Evolutionary conservation across 2,888 invertebrate genomes (phyloP).

Genomic region (Catocala nupta): DNA sequence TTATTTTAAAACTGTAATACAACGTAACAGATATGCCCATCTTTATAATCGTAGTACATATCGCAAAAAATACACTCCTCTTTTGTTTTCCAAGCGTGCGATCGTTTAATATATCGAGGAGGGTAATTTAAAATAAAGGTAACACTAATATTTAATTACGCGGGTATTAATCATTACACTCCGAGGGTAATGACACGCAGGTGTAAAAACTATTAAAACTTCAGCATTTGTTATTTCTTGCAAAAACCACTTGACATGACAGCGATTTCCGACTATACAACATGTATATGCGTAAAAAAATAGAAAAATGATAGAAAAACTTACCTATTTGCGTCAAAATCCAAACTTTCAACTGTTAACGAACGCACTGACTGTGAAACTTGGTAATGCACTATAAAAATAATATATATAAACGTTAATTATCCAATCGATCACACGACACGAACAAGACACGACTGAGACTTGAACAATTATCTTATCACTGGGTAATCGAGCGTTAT

Average conservation of each 20-base stretch:
- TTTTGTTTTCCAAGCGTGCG: conserved; percentile 7
- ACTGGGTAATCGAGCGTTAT: conserved; percentile 52
- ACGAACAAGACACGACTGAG: conserved; percentile 71
- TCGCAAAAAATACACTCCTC: too few relatives aligned
- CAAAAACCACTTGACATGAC: conserved; percentile 13
- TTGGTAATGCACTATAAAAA: conserved; percentile 63
- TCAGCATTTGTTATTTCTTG: conserved; percentile 11
- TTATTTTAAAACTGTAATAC: too few relatives aligned
- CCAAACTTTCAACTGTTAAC: conserved; percentile 68
- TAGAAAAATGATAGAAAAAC: conserved; percentile 45
- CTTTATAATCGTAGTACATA: too few relatives aligned
- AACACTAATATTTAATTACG: conserved; percentile 1
- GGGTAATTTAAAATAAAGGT: conserved; percentile 37
- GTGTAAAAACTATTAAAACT: conserved; percentile 19
- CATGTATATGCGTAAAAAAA: conserved; percentile 7
- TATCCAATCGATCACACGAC: conserved; percentile 71
- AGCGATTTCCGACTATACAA: conserved; percentile 2
- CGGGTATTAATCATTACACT: conserved; percentile 4
- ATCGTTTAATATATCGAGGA: conserved; percentile 8
- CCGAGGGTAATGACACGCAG: conserved; percentile 27
- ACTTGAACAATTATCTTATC: conserved; percentile 71
- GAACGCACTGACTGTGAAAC: conserved; percentile 65
- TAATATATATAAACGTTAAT: conserved; percentile 48
- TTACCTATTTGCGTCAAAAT: conserved; percentile 76
- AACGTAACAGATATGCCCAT: too few relatives aligned